phyloP scores from a whole-genome alignment of 2,113 vertebrate species.

The Grammomys surdaster region DNA sequence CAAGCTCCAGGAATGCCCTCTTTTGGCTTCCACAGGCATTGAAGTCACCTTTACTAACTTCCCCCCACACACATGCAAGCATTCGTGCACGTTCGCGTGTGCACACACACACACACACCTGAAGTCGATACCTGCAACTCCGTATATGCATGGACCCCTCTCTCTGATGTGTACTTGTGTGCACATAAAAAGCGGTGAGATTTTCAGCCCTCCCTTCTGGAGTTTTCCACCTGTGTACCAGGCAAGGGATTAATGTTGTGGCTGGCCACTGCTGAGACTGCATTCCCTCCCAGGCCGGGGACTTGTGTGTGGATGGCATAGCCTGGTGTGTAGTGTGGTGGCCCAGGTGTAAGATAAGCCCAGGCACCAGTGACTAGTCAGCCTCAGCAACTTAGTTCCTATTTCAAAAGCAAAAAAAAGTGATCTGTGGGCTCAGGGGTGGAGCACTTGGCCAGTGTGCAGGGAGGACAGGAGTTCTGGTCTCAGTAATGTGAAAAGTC shows the following conservation, averaged over 20 bases:
- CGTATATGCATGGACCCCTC: background rate
- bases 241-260: background rate
- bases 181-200: background rate
- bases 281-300: background rate
- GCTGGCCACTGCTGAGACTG: background rate
- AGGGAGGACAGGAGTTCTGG: background rate
- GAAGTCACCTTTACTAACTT: background rate
- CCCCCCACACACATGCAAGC: background rate
- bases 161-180: background rate
- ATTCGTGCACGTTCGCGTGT: too few species aligned
- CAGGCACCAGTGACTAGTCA: too few species aligned
- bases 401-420: too few species aligned
- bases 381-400: background rate
- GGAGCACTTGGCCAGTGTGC: too few species aligned
- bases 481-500: background rate
- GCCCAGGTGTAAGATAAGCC: background rate
- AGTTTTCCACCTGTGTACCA: background rate
- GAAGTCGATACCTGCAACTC: background rate
- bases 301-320: too few species aligned
- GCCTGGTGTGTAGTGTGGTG: background rate
- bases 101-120: background rate
- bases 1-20: background rate
- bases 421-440: background rate
- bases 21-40: background rate
- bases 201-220: background rate